Percentiles rank a stretch among this genome's conserved stretches.
Conservation (phyloP, 1,140 invertebrate species). For the Lordiphosa collinella region DNA sequence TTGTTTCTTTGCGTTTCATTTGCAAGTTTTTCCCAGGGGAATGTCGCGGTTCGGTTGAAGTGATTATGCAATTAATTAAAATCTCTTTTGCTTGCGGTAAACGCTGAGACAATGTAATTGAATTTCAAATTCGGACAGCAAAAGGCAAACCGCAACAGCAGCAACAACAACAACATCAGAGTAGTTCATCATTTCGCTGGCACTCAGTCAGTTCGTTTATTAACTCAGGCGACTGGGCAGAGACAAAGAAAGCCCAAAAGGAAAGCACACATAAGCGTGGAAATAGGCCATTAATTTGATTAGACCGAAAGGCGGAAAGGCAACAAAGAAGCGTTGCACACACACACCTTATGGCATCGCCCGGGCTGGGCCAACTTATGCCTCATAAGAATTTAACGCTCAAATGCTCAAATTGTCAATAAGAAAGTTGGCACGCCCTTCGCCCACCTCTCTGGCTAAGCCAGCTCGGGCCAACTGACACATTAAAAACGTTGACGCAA, state of each 20-base stretch:
- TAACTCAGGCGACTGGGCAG: background rate
- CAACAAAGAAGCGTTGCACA: conserved; percentile 18
- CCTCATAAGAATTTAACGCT: conserved; percentile 74
- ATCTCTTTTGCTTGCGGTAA: conserved; percentile 50
- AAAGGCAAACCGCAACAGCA: conserved; percentile 9
- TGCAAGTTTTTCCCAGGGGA: conserved; percentile 33
- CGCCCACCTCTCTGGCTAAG: conserved; percentile 30
- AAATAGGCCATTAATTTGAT: conserved; percentile 75
- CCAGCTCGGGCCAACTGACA: conserved; percentile 34
- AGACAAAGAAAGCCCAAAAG: conserved; percentile 5
- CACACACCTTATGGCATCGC: conserved; percentile 62
- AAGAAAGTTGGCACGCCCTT: conserved; percentile 64
- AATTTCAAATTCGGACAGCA: conserved; percentile 7
- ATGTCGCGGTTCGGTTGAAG: conserved; percentile 59
- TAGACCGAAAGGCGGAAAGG: conserved; percentile 34
- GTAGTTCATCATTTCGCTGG: conserved; percentile 23
- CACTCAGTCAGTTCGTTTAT: conserved; percentile 11
- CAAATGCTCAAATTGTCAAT: conserved; percentile 76
- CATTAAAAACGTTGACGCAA: conserved; percentile 44
- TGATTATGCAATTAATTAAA: conserved; percentile 76
- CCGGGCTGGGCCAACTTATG: conserved; percentile 40
- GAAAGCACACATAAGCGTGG: conserved; percentile 39
- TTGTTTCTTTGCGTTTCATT: conserved; percentile 68
- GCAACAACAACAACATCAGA: conserved; percentile 7
- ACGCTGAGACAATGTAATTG: conserved; percentile 24